These are phyloP conservation scores for Mycetomoellerius zeteki DNA, from an alignment of 1,140 invertebrate species.

Conservation along the genomic window DNA sequence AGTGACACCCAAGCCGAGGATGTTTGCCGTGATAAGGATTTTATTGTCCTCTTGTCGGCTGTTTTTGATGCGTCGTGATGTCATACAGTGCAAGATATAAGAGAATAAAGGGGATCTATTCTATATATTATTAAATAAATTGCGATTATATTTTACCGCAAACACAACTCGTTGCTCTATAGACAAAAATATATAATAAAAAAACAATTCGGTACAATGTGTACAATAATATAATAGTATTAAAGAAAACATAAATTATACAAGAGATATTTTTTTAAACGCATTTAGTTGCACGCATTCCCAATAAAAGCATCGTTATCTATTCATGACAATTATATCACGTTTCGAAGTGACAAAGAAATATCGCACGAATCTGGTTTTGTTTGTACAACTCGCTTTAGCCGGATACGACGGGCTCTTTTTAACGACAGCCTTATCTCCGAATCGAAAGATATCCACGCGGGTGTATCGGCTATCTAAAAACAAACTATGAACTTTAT, in stretches of 20 bases:
- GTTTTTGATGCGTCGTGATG: slow-evolving; percentile 66
- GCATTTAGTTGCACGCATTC: not conserved
- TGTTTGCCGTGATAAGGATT: slow-evolving; percentile 80
- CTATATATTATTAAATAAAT: not conserved
- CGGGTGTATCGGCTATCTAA: slow-evolving; percentile 72
- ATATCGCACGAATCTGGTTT: slow-evolving; percentile 69
- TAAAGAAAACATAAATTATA: not conserved
- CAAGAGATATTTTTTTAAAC: not conserved
- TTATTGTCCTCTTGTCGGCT: slow-evolving; percentile 73
- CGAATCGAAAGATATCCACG: slow-evolving; percentile 74
- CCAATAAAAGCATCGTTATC: not conserved
- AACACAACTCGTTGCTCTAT: not conserved
- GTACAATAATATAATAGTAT: not conserved
- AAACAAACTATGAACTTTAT: slow-evolving; percentile 69
- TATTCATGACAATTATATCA: not conserved
- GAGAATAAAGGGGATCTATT: not conserved
- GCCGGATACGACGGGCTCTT: slow-evolving; percentile 67
- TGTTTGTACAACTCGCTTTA: slow-evolving; percentile 69
- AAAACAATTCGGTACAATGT: not conserved
- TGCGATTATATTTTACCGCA: not conserved
- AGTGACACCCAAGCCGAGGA: slow-evolving; percentile 71
- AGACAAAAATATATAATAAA: not conserved
- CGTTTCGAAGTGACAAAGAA: slow-evolving; percentile 12
- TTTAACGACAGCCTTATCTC: slow-evolving; percentile 73
- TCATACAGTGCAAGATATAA: not conserved